A percentile compares a stretch with the other conserved stretches of the same genome.
These are phyloP conservation scores for Caenorhabditis sp. DNA, from an alignment of 2,888 invertebrate species.

Conservation along the genomic window DNA sequence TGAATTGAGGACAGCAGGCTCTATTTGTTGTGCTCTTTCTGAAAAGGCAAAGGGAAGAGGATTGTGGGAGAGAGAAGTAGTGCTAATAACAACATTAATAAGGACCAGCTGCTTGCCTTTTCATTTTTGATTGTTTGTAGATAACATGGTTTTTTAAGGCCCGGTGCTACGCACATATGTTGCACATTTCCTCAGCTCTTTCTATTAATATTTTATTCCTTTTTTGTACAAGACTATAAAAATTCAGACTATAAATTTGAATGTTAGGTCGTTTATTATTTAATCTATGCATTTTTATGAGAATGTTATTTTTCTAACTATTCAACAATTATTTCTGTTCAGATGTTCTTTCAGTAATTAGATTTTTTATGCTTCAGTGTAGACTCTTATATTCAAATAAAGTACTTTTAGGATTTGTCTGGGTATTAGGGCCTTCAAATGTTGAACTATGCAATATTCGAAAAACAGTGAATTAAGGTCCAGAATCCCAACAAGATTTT, in stretches of 20 bases:
- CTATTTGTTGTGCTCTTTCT: neutral
- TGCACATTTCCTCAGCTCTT: conserved; percentile 3
- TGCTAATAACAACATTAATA: neutral
- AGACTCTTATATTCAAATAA: neutral
- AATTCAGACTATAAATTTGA: no score
- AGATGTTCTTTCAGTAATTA: neutral
- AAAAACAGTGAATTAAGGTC: no score
- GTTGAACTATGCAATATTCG: no score
- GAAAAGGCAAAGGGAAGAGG: neutral
- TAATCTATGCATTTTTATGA: no score
- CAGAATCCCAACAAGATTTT: no score
- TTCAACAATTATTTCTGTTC: neutral
- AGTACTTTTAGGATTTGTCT: neutral
- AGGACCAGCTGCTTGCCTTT: neutral
- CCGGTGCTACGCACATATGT: neutral
- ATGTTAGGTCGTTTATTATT: no score
- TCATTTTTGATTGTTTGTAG: conserved; percentile 1
- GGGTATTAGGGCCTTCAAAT: no score
- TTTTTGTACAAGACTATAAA: no score
- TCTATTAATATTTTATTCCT: conserved; percentile 2
- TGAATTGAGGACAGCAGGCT: no score
- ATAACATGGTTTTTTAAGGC: neutral
- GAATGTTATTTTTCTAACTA: neutral
- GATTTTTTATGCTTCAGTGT: neutral
- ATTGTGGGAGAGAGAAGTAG: neutral